A percentile compares a stretch with the other conserved stretches of the same genome.
Evolutionary conservation across 1,140 invertebrate genomes (phyloP).

Genomic region (Carcinoscorpius rotundicauda): DNA sequence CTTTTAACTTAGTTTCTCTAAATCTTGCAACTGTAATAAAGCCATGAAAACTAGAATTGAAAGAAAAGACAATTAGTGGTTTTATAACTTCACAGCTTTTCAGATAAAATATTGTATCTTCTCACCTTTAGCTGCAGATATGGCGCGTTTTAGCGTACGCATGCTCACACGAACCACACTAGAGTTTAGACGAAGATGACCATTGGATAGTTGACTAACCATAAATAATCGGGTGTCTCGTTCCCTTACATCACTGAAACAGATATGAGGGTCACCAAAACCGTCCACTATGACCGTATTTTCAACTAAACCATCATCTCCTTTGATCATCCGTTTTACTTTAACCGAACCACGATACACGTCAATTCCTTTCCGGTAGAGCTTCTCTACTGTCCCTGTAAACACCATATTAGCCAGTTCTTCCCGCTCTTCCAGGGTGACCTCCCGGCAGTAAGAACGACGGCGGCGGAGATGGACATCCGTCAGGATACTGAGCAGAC

Average conservation of each 20-base stretch:
- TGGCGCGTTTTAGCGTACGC: slow-evolving; percentile 18
- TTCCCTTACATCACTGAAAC: slow-evolving; percentile 18
- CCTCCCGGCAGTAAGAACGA: slow-evolving; percentile 15
- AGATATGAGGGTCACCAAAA: slow-evolving; percentile 20
- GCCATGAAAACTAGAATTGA: too few species aligned
- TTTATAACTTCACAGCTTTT: too few species aligned
- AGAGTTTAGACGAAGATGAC: slow-evolving; percentile 20
- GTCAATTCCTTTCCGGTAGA: slow-evolving; percentile 16
- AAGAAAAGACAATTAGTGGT: too few species aligned
- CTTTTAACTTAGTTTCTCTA: too few species aligned
- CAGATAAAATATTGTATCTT: neutral
- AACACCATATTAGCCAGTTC: slow-evolving; percentile 28
- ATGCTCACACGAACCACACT: slow-evolving; percentile 18
- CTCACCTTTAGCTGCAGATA: slow-evolving; percentile 15
- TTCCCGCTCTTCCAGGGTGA: slow-evolving; percentile 22
- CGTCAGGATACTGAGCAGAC: too few species aligned
- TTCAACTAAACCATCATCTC: slow-evolving; percentile 13
- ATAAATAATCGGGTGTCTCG: slow-evolving; percentile 22
- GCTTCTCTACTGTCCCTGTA: slow-evolving; percentile 29
- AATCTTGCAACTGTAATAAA: too few species aligned
- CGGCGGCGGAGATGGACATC: neutral
- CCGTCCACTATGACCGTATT: slow-evolving; percentile 24
- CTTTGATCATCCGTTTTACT: slow-evolving; percentile 21
- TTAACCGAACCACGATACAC: slow-evolving; percentile 25
- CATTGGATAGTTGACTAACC: slow-evolving; percentile 13